Percentiles rank a stretch among this genome's conserved stretches.
These are phyloP conservation scores for Petrocephalus zakoni DNA, from an alignment of 2,113 vertebrate genomes.

Conservation along the genomic window DNA sequence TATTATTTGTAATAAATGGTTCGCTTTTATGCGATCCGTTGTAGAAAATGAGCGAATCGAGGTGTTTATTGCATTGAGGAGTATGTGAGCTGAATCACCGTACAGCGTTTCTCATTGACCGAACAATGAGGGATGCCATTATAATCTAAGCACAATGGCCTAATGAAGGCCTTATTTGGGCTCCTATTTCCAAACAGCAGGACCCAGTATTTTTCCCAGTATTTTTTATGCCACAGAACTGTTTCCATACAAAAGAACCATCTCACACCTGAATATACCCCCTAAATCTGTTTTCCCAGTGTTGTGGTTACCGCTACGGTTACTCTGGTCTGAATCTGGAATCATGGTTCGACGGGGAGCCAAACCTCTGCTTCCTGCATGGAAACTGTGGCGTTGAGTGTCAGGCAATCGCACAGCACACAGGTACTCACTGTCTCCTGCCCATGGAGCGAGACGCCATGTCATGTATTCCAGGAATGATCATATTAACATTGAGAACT, in stretches of 20 bases:
- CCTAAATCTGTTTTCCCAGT: background rate
- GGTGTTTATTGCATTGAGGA: conserved; percentile 2
- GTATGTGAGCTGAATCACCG: background rate
- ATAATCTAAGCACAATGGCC: background rate
- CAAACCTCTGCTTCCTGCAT: background rate
- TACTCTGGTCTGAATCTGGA: background rate
- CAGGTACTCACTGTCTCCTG: background rate
- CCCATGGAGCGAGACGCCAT: background rate
- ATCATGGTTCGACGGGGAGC: background rate
- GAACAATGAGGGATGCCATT: background rate
- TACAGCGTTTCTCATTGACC: background rate
- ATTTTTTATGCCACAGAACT: background rate
- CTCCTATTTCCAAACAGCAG: background rate
- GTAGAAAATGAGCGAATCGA: background rate
- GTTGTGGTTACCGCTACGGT: background rate
- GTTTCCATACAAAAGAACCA: background rate
- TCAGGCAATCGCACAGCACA: background rate
- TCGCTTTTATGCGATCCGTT: background rate
- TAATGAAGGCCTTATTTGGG: background rate
- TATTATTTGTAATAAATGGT: background rate
- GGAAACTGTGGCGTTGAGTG: background rate
- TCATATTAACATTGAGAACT: background rate
- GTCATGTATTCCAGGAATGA: background rate
- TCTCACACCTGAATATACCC: background rate
- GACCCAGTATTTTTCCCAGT: background rate